These are phyloP conservation scores for Liodrosophila aerea DNA, from an alignment of 2,888 invertebrate genomes.

Conservation along the genomic window DNA sequence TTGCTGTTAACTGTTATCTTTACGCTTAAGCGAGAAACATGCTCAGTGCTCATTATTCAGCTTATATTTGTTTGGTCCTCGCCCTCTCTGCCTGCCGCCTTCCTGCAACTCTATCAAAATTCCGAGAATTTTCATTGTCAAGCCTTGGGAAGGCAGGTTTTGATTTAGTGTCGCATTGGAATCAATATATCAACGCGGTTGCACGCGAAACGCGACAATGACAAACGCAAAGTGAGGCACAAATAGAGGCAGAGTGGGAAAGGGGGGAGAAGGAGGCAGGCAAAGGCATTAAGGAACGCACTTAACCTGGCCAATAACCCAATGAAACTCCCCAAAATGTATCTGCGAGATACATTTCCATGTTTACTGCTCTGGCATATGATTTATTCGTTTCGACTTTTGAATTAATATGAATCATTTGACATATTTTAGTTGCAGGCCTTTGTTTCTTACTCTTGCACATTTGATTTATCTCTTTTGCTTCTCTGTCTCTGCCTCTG, in stretches of 20 bases:
- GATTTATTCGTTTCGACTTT: slow-evolving; percentile 64
- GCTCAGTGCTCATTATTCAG: slow-evolving; percentile 34
- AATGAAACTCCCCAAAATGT: slow-evolving; percentile 11
- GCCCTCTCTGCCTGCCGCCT: not conserved
- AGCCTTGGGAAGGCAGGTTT: slow-evolving; percentile 24
- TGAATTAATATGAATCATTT: slow-evolving; percentile 70
- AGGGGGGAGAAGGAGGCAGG: too few species aligned
- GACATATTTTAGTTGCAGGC: slow-evolving; percentile 52
- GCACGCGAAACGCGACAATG: slow-evolving; percentile 64
- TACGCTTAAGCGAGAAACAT: slow-evolving; percentile 3
- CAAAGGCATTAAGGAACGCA: slow-evolving; percentile 51
- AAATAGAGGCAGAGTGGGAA: too few species aligned
- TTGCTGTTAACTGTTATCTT: slow-evolving; percentile 17
- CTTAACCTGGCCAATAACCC: slow-evolving; percentile 46
- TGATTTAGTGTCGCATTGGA: slow-evolving; percentile 67
- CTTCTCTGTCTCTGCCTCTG: not conserved
- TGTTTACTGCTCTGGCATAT: slow-evolving; percentile 35
- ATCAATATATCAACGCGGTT: slow-evolving; percentile 70
- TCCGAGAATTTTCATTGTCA: slow-evolving; percentile 60
- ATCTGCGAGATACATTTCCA: slow-evolving; percentile 49
- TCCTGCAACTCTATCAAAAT: slow-evolving; percentile 53
- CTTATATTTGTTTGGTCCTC: slow-evolving; percentile 4
- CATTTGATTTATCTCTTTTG: slow-evolving; percentile 58
- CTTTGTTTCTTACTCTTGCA: slow-evolving; percentile 47
- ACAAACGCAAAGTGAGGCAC: slow-evolving; percentile 45